Base-by-base conservation (phyloP, 2,888 invertebrate species). In the Polyommatus icarus region DNA sequence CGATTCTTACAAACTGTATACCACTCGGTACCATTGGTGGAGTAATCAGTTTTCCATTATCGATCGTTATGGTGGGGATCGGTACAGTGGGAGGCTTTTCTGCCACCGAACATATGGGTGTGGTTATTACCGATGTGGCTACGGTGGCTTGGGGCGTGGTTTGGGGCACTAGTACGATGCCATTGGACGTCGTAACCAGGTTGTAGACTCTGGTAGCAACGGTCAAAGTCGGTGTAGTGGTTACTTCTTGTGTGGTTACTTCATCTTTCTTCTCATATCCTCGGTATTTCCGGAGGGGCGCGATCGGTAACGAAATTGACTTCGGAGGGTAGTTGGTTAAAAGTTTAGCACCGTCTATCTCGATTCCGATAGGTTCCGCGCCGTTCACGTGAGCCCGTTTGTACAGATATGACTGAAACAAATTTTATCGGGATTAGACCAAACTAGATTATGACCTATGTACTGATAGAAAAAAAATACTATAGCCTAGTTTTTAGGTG, bases 241-340 rank as follows among this genome's bases (percentile, higher is more conserved):
- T 67, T 24, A 61, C 24, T 46, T 46, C 46, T 46, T 46, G 46
- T 12, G 24, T 12, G 12, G 24, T 10, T 18, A 29, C 67, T 32
- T 61, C 24, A 3, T 67, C 67, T 67, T 67, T 67, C 67, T 29
- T 29, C 29, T 67, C 15, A 24, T 24, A 0, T 12, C 15, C 29
- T 15, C 29, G 18, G 4, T 78, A 85, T 10, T 81, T 72, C 79
- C 88, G 85, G 1, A 84, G 87, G 77, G 91, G 91, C 72, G 86
- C 83, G 71, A 87, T 87, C 1, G 90, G 91, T 1, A 92, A 80
- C 0, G 91, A 87, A 0, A 78, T 77, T 81, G 90, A 91, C 59
- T 76, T 73, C 15, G 15, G 5, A 6, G 67, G 67, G 29, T 29
- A 67, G 29, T 29, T 67, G 18, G 15, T 29, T 29, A 67, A 29